Evolutionary conservation across 2,113 vertebrate genomes (phyloP).

Genomic region (Gymnogyps californianus): DNA sequence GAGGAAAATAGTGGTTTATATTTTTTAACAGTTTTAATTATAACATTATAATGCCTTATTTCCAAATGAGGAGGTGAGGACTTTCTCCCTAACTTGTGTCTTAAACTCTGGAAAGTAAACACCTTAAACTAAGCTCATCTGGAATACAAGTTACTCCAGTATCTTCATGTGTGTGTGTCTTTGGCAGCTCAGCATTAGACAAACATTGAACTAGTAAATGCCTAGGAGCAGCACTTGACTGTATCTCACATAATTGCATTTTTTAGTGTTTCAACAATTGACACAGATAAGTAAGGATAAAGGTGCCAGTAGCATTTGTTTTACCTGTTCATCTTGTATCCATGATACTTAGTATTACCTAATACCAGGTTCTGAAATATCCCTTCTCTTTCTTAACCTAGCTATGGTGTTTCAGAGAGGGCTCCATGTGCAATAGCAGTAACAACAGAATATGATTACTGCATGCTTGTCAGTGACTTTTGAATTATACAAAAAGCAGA

Average conservation of each 20-base stretch:
- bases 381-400: not conserved
- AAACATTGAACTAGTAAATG: not conserved
- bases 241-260: not conserved
- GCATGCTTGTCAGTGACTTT: not conserved
- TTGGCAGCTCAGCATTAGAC: not conserved
- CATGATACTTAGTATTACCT: not conserved
- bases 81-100: not conserved
- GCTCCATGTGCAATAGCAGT: not conserved
- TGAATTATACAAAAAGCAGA: not conserved
- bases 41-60: not conserved
- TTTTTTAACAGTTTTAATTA: not conserved
- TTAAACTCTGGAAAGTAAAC: not conserved
- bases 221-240: not conserved
- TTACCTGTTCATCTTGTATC: not conserved
- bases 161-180: not conserved
- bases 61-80: not conserved
- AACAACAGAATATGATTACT: not conserved
- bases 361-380: not conserved
- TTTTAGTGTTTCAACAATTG: not conserved
- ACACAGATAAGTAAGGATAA: not conserved
- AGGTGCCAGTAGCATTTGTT: not conserved
- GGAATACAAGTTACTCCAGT: not conserved
- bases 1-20: not conserved
- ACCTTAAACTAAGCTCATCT: not conserved
- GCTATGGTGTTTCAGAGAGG: not conserved